A percentile compares a stretch with the other conserved stretches of the same genome.
phyloP scores from a whole-genome alignment of 2,888 invertebrate species.

The Drosophila mimetica region DNA sequence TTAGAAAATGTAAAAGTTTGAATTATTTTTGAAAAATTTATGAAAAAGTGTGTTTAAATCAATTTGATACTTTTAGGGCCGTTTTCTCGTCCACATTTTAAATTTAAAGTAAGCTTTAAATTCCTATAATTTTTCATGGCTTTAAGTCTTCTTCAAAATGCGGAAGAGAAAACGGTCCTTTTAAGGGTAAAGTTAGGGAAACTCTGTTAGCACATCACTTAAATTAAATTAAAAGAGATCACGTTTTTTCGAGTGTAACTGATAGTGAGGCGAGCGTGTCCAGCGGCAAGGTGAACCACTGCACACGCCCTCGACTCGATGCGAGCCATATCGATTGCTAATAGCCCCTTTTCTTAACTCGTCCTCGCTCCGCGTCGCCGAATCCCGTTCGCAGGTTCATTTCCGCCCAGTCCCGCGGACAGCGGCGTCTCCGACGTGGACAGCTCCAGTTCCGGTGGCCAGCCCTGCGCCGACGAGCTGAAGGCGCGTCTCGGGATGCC shows the following conservation, averaged over 20 bases:
- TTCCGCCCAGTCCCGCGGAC: slow-evolving; percentile 98
- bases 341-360: slow-evolving; percentile 34
- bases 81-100: too few relatives aligned
- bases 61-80: too few relatives aligned
- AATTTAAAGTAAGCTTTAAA: too few relatives aligned
- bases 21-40: too few relatives aligned
- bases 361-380: slow-evolving; percentile 13
- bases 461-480: slow-evolving; percentile 89
- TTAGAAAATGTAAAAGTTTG: too few relatives aligned
- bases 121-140: too few relatives aligned
- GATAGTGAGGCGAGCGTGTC: slow-evolving; percentile 26
- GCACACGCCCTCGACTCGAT: slow-evolving; percentile 58
- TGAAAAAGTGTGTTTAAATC: too few relatives aligned
- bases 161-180: too few relatives aligned
- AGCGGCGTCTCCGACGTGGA: slow-evolving; percentile 98
- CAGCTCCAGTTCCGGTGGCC: slow-evolving; percentile 93
- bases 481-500: slow-evolving; percentile 94
- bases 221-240: neutral
- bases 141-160: too few relatives aligned
- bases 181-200: too few relatives aligned
- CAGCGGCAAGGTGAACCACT: slow-evolving; percentile 60
- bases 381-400: slow-evolving; percentile 88
- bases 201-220: neutral
- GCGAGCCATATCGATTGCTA: slow-evolving; percentile 40
- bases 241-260: slow-evolving; percentile 12